Evolutionary conservation across 1,140 invertebrate species (phyloP).

Genomic region (Drosophila ficusphila): DNA sequence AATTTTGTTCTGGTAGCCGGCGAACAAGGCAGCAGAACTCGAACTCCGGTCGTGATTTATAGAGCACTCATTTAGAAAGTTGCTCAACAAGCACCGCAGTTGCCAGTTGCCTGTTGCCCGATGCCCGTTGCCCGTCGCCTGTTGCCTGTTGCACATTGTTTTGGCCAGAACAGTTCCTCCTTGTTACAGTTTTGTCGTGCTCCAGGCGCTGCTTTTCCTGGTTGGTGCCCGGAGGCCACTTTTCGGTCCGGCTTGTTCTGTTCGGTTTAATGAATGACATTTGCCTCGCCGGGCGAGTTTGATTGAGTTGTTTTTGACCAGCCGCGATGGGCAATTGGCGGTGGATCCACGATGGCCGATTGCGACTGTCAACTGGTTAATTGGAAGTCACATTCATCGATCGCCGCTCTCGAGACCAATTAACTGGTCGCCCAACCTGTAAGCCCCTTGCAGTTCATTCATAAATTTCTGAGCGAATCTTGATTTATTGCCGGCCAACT

Average conservation of each 20-base stretch:
- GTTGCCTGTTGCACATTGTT: constrained; percentile 30
- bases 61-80: constrained; percentile 82
- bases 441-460: constrained; percentile 21
- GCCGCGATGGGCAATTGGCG: constrained; percentile 67
- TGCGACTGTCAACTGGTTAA: constrained; percentile 55
- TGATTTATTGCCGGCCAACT: constrained; percentile 40
- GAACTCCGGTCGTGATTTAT: constrained; percentile 77
- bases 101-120: constrained; percentile 11
- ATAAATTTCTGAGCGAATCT: constrained; percentile 45
- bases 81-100: constrained; percentile 63
- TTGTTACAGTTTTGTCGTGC: constrained; percentile 81
- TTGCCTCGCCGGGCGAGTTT: constrained; percentile 59
- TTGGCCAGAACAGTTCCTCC: constrained; percentile 70
- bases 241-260: constrained; percentile 47
- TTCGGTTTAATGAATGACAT: constrained; percentile 75
- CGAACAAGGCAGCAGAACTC: constrained; percentile 62
- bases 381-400: constrained; percentile 48
- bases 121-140: constrained; percentile 23
- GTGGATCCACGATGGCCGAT: constrained; percentile 43
- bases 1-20: constrained; percentile 77
- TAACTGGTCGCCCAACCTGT: constrained; percentile 21
- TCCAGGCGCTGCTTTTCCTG: constrained; percentile 33
- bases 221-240: constrained; percentile 41
- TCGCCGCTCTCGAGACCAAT: constrained; percentile 24
- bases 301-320: constrained; percentile 79